Evolutionary conservation across 2,797 vertebrate genomes (phyloP), one percentile per base, ranked within the genome.

Genomic region (Saxicola maurus): DNA sequence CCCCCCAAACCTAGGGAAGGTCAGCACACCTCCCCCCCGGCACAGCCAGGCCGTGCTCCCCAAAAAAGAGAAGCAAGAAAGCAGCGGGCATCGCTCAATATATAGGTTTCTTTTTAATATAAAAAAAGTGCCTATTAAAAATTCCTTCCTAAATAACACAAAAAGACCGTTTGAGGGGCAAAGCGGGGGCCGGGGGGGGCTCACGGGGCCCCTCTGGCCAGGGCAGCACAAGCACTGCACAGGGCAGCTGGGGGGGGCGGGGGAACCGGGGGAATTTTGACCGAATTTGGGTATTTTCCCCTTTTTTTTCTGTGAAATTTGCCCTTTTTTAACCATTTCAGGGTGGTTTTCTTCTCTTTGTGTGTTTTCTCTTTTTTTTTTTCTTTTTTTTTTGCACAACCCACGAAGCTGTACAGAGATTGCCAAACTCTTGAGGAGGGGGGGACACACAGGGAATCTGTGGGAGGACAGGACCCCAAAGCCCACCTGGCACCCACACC

Each of bases 91-190:
- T 86, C 25, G 75, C 83, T 79, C 83, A 86, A 86, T 86, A 86
- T 86, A 79, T 71, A 79, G 67, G 75, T 72, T 86, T 86, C 83
- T 86, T 79, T 86, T 86, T 86, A 86, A 86, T 86, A 79, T 86
- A 86, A 86, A 86, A 86, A 86, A 86, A 79, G 83, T 79, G 83
- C 83, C 74, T 86, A 78, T 86, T 78, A 78, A 86, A 86, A 86
- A 86, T 78, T 78, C 83, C 83, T 86, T 86, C 74, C 73, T 78
- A 86, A 86, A 64, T 78, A 86, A 78, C 82, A 78, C 89, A 87
- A 90, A 93, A 84, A 93, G 89, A 91, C 69, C 78, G 18, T 77
- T 72, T 16, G 83, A 81, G 89, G 82, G 76, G 86, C 30, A 56
- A 65, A 51, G 68, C 27, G 13, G 82, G 40, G 68, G 77, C 74